Base-by-base conservation (phyloP, 2,797 vertebrate species). In the Coilia nasus region DNA sequence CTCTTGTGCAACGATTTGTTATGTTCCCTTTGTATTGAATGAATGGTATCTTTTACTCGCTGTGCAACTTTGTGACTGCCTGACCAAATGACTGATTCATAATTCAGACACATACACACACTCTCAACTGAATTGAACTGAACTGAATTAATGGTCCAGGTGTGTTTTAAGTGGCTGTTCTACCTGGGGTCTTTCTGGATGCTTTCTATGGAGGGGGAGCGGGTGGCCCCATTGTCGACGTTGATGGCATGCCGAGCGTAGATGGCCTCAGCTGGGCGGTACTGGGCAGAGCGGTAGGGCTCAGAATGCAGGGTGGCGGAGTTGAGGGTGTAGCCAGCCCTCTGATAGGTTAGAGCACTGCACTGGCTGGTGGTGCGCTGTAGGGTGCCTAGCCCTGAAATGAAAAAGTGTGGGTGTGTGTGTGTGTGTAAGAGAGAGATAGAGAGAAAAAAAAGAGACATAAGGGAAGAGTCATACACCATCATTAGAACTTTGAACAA, bases 131-230 rank as follows among this genome's bases (percentile, higher is more conserved):
- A n/a, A n/a, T n/a, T n/a, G n/a, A n/a, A n/a, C 35, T 2, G 35
- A 41, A 2, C 2, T 41, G 35, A 41, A 41, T 41, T 2, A 41
- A 41, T 62, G n/a, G 11, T n/a, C 23, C 23, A 25, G 23, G n/a
- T 64, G 23, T 28, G 80, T 62, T 3, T 50, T 11, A 86, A 15
- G 17, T 19, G 19, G 80, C 5, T 31, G 25, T 6, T 28, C 90
- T 89, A 97, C 98, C 98, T 98, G 90, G 98, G 98, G 92, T 99
- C 98, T 88, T 99, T 99, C 88, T 99, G 97, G 88, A 98, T 98
- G 95, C 98, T 99, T 93, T 99, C 98, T 82, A 99, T 97, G 62
- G 98, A 99, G 0, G 98, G 98, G 0, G 97, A 98, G 35, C 97
- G 96, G 0, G 98, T 98, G 83, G 95, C 95, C 2, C 92, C 95